Conservation (phyloP, 1,140 invertebrate genomes). For the Drosophila arawakana region DNA sequence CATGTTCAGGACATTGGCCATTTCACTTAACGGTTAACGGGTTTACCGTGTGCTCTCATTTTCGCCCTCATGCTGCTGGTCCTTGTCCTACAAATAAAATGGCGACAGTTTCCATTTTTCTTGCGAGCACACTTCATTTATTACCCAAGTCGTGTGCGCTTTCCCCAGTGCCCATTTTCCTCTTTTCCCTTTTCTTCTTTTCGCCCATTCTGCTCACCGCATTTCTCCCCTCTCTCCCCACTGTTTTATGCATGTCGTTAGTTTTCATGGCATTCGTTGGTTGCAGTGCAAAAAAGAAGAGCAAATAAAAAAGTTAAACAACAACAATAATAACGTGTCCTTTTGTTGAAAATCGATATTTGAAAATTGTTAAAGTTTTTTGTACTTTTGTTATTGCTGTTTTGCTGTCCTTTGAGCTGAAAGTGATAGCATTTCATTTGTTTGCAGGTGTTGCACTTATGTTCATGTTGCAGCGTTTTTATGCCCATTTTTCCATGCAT, state of each 20-base stretch:
- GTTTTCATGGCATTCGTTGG: conserved; percentile 70
- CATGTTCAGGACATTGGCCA: conserved; percentile 9
- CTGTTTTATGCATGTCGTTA: conserved; percentile 75
- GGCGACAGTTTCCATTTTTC: conserved; percentile 67
- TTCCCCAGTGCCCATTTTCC: background rate
- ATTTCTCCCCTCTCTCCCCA: background rate
- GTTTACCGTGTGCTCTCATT: background rate
- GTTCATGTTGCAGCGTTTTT: background rate
- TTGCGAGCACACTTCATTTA: conserved; percentile 77
- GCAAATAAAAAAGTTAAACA: background rate
- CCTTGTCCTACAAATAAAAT: conserved; percentile 38
- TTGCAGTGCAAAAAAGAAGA: conserved; percentile 29
- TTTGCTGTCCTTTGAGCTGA: conserved; percentile 73
- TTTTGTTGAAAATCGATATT: conserved; percentile 74
- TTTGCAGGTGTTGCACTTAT: conserved; percentile 60
- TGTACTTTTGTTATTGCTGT: conserved; percentile 2
- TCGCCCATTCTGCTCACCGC: background rate
- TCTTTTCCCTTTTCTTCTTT: background rate
- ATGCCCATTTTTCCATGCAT: conserved; percentile 1
- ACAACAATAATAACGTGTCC: conserved; percentile 20
- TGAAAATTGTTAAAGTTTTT: conserved; percentile 35
- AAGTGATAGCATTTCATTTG: conserved; percentile 71
- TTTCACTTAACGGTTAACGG: conserved; percentile 20
- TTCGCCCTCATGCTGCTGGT: conserved; percentile 5
- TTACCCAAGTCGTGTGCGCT: conserved; percentile 40